phyloP scores from a whole-genome alignment of 2,888 invertebrate species.

The Parelbella ahira region DNA sequence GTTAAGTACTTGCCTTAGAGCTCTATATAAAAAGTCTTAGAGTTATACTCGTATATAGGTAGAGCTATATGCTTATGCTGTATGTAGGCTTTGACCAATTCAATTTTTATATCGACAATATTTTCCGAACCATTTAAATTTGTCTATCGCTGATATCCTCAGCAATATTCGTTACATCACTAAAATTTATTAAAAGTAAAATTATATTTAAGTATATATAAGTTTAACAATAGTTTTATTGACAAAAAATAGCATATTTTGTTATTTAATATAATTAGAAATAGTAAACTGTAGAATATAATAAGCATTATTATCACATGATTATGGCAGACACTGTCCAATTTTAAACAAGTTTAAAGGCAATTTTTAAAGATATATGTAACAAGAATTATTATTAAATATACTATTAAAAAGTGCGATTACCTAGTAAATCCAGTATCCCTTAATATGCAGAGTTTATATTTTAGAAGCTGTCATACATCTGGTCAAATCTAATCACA shows the following conservation, averaged over 20 bases:
- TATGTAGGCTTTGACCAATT: too few species aligned
- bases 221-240: conserved; percentile 4
- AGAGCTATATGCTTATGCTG: too few species aligned
- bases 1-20: too few species aligned
- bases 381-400: conserved; percentile 7
- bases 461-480: background rate
- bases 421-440: background rate
- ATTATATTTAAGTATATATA: conserved; percentile 5
- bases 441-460: background rate
- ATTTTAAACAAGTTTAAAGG: conserved; percentile 16
- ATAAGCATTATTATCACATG: conserved; percentile 51
- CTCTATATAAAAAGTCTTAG: too few species aligned
- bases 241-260: conserved; percentile 13
- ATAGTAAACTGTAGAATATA: conserved; percentile 23
- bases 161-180: conserved; percentile 10
- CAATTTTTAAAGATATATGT: conserved; percentile 16
- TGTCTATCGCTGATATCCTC: too few species aligned
- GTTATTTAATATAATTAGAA: conserved; percentile 11
- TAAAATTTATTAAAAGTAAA: too few species aligned
- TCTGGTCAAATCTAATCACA: background rate
- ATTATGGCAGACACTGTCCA: conserved; percentile 43
- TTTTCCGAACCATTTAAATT: background rate
- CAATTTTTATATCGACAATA: too few species aligned
- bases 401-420: conserved; percentile 7
- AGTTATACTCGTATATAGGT: too few species aligned